Conservation (phyloP, 1,140 invertebrate genomes). For the Limonius californicus region DNA sequence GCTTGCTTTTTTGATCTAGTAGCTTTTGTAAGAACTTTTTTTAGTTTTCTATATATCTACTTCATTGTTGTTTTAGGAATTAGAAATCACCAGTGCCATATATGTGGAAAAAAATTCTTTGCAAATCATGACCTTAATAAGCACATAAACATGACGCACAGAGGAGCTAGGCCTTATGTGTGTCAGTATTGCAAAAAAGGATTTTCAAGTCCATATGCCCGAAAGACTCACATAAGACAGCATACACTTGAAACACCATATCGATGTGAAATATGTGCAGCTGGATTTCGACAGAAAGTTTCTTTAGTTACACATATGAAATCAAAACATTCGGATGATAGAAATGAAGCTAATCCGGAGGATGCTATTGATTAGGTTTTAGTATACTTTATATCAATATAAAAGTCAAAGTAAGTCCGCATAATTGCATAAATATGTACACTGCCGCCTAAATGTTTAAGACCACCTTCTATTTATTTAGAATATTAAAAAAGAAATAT, state of each 20-base stretch:
- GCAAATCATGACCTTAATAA: slow-evolving; percentile 29
- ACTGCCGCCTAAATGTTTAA: no score
- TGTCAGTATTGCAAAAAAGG: slow-evolving; percentile 8
- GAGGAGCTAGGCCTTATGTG: slow-evolving; percentile 24
- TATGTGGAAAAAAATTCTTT: slow-evolving; percentile 36
- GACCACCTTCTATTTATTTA: no score
- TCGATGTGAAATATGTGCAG: slow-evolving; percentile 31
- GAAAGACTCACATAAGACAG: slow-evolving; percentile 32
- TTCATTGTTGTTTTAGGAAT: slow-evolving; percentile 15
- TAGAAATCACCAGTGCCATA: slow-evolving; percentile 32
- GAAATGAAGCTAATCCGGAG: no score
- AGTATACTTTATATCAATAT: no score
- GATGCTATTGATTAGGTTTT: no score
- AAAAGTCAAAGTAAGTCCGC: no score
- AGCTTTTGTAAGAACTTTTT: no score
- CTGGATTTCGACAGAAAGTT: slow-evolving; percentile 34
- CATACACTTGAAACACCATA: slow-evolving; percentile 37
- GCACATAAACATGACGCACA: slow-evolving; percentile 37
- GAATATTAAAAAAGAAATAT: no score
- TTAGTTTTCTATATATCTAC: no score
- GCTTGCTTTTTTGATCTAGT: no score
- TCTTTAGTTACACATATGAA: slow-evolving; percentile 34
- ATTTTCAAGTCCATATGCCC: slow-evolving; percentile 28
- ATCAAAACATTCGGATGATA: slow-evolving; percentile 30
- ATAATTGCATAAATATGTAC: no score